Evolutionary conservation across 2,113 vertebrate species (phyloP), one percentile per base, ranked within the genome.

Genomic region (Heliornis fulica): DNA sequence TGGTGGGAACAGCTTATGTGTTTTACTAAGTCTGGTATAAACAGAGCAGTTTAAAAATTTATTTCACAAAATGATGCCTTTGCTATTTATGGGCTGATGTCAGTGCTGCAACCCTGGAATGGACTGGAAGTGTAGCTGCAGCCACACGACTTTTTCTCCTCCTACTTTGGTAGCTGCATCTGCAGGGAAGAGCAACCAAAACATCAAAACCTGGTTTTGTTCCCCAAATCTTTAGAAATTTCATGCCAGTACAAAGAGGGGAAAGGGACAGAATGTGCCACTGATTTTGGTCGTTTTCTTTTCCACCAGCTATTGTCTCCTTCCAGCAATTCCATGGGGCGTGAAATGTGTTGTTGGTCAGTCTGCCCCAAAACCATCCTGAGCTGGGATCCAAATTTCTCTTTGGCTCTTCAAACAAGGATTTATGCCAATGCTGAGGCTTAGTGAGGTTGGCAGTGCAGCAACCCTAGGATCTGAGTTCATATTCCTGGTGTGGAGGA

Each of bases 91-190:
- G 81, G 91, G 84, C 91, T 87, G 36, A 76, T 87, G 90, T 80
- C 77, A 91, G 93, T 89, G 89, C 81, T 96, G 90, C 93, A 93
- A 38, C 72, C 80, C 91, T 83, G 92, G n/a, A 77, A 86, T 82
- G 93, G 90, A 74, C 94, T 95, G 88, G 93, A 80, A 90, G 85
- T 74, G 41, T 61, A 43, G 88, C 79, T 83, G 84, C 41, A 43
- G 71, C 87, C 0, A 2, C 15, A 22, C 63, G 96, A 95, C 93
- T 93, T 95, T 96, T 93, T 81, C 78, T 68, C 16, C 25, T 61
- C 76, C 32, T 65, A 32, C 70, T 38, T 53, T 74, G 77, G 32
- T 85, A 46, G 40, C 71, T 91, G 70, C 85, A 60, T 63, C 64
- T 82, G 23, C 64, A 10, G 87, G 63, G 66, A 88, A 93, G 79